Conservation (phyloP, 37 sponge, comb jelly and placozoan genomes). For the Hormiphora californensis region DNA sequence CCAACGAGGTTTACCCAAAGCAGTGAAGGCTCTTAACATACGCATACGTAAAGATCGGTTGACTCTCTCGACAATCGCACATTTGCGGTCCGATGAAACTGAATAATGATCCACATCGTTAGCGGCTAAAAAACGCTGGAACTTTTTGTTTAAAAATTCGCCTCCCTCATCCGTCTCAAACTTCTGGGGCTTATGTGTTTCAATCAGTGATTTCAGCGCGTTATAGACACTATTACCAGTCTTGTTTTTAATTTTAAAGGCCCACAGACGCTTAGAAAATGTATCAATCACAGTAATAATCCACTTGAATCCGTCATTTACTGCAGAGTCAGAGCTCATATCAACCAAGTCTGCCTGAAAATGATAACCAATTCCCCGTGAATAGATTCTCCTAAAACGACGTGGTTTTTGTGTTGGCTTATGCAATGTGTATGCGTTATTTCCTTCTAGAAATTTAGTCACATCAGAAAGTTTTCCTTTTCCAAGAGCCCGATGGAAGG, state of each 20-base stretch:
- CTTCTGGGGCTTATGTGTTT: neutral
- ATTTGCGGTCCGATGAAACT: neutral
- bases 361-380: neutral
- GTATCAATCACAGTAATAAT: neutral
- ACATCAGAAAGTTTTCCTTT: neutral
- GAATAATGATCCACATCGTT: neutral
- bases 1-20: neutral
- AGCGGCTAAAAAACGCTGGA: neutral
- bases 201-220: neutral
- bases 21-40: neutral
- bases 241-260: neutral
- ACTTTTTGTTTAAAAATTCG: neutral
- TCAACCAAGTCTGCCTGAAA: neutral
- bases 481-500: neutral
- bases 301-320: neutral
- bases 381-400: neutral
- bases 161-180: neutral
- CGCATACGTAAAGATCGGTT: neutral
- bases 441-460: neutral
- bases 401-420: neutral
- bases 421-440: neutral
- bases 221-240: neutral
- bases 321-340: neutral
- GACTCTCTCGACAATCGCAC: neutral
- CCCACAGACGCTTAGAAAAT: neutral